Conservation (phyloP, 2,888 invertebrate species). For the Lysandra bellargus region DNA sequence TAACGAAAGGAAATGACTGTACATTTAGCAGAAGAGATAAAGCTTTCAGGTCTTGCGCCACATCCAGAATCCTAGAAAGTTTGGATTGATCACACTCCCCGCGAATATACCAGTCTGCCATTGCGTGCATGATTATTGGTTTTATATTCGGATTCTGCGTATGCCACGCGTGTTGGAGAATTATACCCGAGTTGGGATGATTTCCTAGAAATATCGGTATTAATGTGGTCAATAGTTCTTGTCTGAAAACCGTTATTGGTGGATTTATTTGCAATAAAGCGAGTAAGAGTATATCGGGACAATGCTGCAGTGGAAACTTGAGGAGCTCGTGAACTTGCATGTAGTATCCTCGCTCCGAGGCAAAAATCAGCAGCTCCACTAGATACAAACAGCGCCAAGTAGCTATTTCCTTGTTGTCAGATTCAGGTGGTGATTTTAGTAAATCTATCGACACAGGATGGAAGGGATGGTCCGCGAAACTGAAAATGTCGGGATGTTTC, state of each 20-base stretch:
- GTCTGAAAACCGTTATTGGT: conserved; percentile 87
- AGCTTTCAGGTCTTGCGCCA: conserved; percentile 97
- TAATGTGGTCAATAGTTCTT: conserved; percentile 92
- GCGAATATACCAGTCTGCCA: conserved; percentile 98
- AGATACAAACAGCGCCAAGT: conserved; percentile 97
- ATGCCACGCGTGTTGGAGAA: conserved; percentile 98
- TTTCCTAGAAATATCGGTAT: conserved; percentile 96
- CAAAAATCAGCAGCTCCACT: conserved; percentile 91
- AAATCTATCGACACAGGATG: conserved; percentile 92
- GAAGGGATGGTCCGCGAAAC: conserved; percentile 95
- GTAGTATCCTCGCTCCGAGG: conserved; percentile 93
- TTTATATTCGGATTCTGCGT: conserved; percentile 86
- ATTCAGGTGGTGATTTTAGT: conserved; percentile 96
- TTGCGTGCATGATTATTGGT: conserved; percentile 94
- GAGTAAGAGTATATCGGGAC: conserved; percentile 95
- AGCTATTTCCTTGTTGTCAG: conserved; percentile 94
- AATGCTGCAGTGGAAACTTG: conserved; percentile 94
- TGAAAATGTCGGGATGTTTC: conserved; percentile 95
- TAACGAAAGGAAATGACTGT: conserved; percentile 96
- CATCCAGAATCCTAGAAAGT: conserved; percentile 95
- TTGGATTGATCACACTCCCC: conserved; percentile 96
- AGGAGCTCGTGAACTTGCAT: conserved; percentile 92
- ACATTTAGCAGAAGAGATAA: conserved; percentile 94
- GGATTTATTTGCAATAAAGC: conserved; percentile 93
- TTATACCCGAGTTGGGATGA: conserved; percentile 98